phyloP scores from a whole-genome alignment of 2,113 vertebrate genomes.

The Limnothrissa miodon region DNA sequence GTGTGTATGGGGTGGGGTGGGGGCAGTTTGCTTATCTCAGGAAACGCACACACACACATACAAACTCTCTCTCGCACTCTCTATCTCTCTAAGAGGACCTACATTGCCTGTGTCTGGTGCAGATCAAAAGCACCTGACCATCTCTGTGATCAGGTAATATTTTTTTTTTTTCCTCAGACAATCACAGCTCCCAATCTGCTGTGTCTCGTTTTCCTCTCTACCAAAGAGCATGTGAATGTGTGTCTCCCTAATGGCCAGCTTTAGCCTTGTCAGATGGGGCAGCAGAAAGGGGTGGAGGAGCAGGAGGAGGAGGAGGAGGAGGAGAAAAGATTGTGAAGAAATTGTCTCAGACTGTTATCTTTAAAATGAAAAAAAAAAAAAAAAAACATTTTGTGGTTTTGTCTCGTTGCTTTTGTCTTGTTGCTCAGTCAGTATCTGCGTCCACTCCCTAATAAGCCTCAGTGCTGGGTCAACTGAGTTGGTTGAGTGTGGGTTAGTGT shows the following conservation, averaged over 20 bases:
- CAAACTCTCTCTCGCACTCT: neutral
- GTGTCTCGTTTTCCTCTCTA: neutral
- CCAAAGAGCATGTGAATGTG: neutral
- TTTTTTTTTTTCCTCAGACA: neutral
- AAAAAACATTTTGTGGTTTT: neutral
- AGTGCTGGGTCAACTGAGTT: neutral
- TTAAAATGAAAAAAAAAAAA: neutral
- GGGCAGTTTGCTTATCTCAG: no score
- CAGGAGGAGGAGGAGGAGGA: no score
- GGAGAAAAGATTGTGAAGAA: no score
- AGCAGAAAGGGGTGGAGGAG: neutral
- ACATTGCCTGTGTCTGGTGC: neutral
- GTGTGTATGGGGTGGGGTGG: no score
- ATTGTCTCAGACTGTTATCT: neutral
- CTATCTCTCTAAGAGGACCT: neutral
- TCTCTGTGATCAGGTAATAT: neutral
- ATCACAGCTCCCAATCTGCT: neutral
- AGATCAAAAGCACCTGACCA: neutral
- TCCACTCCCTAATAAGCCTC: neutral
- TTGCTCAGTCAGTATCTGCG: neutral
- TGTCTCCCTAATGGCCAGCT: neutral
- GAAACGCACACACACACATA: no score
- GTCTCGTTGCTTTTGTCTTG: neutral
- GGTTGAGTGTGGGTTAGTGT: no score
- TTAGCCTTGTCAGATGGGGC: neutral